Base-by-base conservation (phyloP, 2,888 invertebrate genomes). In the Pammene aurita region DNA sequence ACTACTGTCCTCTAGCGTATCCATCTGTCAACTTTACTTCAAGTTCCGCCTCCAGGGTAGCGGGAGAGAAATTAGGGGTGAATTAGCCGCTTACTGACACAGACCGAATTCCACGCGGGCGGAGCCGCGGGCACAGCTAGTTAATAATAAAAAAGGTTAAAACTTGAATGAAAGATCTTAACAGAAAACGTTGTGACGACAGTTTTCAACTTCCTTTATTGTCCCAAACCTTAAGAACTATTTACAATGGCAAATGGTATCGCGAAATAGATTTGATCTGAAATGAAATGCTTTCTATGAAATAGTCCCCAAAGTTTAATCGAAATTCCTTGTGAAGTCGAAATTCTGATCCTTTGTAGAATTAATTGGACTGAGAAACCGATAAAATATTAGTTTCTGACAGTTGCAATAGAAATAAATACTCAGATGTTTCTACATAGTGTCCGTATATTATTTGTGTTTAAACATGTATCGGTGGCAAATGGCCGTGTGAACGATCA, bases 241-340 rank as follows among this genome's bases (percentile, higher is more conserved):
- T n/a, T 34, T 35, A 56, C 41, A 41, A 14, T 5, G 9, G 26
- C 0, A 10, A n/a, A n/a, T 5, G 10, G 38, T 7, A 58, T 44
- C 18, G 18, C 41, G 13, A 55, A 60, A 67, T 48, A 42, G 48
- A 48, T 50, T 35, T 44, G 50, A 63, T 63, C 35, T 35, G 5
- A 50, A 68, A 68, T 42, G 50, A 57, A 63, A 62, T 16, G 41
- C 50, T 34, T 35, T 41, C 13, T 57, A 50, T 56, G 54, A 44
- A 62, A 50, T 63, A 50, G 50, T 16, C 13, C 46, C 44, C 54
- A 14, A 67, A 56, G 26, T 62, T 62, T 35, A 67, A 67, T 62
- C 41, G 55, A 62, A 55, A 14, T 62, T 56, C 55, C 18, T 35
- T 14, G 2, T 18, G 38, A 61, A 46, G 18, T 44, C 52, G 42